A percentile compares a stretch with the other conserved stretches of the same genome.
Evolutionary conservation across 2,888 invertebrate species (phyloP).

Genomic region (Eueremaeus valkanovi): DNA sequence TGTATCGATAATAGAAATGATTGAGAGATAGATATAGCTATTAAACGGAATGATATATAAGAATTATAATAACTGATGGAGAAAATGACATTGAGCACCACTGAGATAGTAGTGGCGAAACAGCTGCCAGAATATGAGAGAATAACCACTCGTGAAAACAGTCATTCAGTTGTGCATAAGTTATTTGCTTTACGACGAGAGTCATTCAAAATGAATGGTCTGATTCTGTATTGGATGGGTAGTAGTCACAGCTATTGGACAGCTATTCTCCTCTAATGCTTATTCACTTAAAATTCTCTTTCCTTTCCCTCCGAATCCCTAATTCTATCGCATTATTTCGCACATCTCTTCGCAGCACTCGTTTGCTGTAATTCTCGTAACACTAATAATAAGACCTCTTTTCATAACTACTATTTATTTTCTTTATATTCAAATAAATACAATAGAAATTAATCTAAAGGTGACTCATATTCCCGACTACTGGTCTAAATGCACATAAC

Average conservation of each 20-base stretch:
- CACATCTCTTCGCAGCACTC: too few relatives aligned
- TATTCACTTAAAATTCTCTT: too few relatives aligned
- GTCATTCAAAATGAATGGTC: background rate
- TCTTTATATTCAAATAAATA: background rate
- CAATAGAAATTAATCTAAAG: constrained; percentile 2
- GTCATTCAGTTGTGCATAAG: background rate
- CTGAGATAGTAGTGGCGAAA: background rate
- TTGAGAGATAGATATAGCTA: background rate
- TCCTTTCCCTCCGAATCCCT: too few relatives aligned
- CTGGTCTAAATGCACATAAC: background rate
- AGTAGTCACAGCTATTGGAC: too few relatives aligned
- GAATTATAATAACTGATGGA: too few relatives aligned
- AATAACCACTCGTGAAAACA: background rate
- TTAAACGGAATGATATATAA: background rate
- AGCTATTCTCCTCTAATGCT: too few relatives aligned
- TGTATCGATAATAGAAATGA: background rate
- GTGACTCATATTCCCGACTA: background rate
- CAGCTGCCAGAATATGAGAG: background rate
- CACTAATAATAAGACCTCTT: too few relatives aligned
- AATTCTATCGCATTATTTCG: too few relatives aligned
- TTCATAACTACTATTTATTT: background rate
- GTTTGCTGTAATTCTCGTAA: too few relatives aligned
- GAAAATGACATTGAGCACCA: background rate
- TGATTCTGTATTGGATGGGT: background rate
- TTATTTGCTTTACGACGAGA: constrained; percentile 4